Evolutionary conservation across 2,888 invertebrate species (phyloP).

Genomic region (Cyaniris semiargus): DNA sequence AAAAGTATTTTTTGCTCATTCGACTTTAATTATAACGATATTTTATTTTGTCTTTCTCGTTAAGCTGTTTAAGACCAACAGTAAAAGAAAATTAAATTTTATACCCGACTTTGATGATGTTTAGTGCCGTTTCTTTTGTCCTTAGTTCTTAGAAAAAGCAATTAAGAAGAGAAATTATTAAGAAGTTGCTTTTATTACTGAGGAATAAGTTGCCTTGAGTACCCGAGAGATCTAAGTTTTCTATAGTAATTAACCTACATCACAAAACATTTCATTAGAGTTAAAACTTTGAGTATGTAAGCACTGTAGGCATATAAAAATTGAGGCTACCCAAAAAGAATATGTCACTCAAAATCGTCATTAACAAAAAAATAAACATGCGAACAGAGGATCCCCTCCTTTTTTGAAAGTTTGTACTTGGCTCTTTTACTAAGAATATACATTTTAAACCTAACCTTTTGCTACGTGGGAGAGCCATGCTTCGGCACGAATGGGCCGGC

Average conservation of each 20-base stretch:
- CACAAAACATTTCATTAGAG: not conserved
- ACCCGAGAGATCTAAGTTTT: not conserved
- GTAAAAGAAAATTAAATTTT: conserved; percentile 1
- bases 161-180: not conserved
- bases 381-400: too few species aligned
- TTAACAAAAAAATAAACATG: too few species aligned
- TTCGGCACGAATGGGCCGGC: too few species aligned
- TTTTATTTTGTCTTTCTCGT: not conserved
- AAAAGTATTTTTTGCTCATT: not conserved
- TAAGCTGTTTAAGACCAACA: not conserved
- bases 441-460: too few species aligned
- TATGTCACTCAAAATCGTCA: not conserved
- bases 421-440: too few species aligned
- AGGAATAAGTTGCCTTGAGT: not conserved
- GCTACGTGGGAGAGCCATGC: too few species aligned
- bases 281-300: not conserved
- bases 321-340: too few species aligned
- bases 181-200: not conserved
- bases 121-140: conserved; percentile 16
- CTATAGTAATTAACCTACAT: not conserved
- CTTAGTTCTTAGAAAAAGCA: conserved; percentile 1
- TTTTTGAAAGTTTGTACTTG: too few species aligned
- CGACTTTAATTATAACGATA: not conserved
- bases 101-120: not conserved
- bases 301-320: too few species aligned